Conservation (phyloP, 2,888 invertebrate genomes). For the Leptopilina myrica region DNA sequence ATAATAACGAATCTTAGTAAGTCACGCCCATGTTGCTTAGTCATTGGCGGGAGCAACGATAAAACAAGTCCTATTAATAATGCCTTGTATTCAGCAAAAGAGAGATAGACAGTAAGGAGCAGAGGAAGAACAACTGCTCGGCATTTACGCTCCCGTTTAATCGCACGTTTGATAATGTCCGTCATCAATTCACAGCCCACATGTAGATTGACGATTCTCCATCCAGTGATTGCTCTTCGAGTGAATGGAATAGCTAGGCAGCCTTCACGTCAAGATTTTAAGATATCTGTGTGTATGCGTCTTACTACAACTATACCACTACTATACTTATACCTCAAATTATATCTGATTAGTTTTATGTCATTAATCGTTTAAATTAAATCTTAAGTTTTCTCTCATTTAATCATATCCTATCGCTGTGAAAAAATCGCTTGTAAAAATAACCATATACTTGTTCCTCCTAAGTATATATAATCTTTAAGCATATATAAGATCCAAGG, state of each 20-base stretch:
- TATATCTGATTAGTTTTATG: neutral
- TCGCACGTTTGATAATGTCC: conserved; percentile 32
- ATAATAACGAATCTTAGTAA: conserved; percentile 68
- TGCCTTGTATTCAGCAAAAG: neutral
- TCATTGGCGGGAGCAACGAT: conserved; percentile 61
- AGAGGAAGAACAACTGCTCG: conserved; percentile 7
- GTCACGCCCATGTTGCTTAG: conserved; percentile 65
- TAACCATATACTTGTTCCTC: too few relatives aligned
- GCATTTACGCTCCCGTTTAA: conserved; percentile 31
- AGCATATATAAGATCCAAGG: too few relatives aligned
- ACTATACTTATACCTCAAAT: neutral
- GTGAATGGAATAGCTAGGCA: conserved; percentile 6
- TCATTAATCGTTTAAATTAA: conserved; percentile 6
- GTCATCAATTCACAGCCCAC: conserved; percentile 30
- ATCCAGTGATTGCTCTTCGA: conserved; percentile 9
- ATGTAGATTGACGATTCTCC: conserved; percentile 18
- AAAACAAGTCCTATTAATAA: conserved; percentile 37
- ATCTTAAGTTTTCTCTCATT: neutral
- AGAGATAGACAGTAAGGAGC: neutral
- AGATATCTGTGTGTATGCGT: neutral
- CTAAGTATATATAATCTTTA: too few relatives aligned
- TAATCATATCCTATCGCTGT: neutral
- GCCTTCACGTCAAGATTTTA: conserved; percentile 21
- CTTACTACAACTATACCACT: neutral
- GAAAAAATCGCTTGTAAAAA: neutral